Conservation (phyloP, 2,113 vertebrate genomes). For the Gnathonemus echidnorhynchus region DNA sequence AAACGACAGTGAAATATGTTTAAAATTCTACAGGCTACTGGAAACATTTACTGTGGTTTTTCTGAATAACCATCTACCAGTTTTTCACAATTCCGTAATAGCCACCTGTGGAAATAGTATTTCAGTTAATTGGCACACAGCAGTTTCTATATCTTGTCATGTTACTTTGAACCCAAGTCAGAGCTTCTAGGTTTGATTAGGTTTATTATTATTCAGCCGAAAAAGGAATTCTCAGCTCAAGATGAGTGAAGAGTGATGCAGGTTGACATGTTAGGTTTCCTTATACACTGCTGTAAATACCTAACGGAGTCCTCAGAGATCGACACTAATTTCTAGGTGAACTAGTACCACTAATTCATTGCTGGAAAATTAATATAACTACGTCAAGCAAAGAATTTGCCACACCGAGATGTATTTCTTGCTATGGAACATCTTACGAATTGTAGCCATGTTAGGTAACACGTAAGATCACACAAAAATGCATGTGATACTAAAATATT, state of each 20-base stretch:
- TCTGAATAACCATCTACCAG: background rate
- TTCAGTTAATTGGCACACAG: background rate
- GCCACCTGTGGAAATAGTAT: background rate
- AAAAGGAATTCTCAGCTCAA: background rate
- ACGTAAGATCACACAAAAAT: background rate
- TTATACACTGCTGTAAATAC: background rate
- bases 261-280: background rate
- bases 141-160: background rate
- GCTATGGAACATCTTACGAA: background rate
- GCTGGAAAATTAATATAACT: background rate
- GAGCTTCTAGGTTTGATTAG: background rate
- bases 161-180: background rate
- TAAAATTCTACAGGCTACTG: background rate
- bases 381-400: background rate
- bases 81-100: background rate
- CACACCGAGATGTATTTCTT: background rate
- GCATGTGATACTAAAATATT: background rate
- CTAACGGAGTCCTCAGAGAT: background rate
- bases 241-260: background rate
- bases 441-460: background rate
- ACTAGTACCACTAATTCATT: background rate
- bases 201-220: background rate
- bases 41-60: background rate
- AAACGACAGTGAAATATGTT: background rate
- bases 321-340: background rate